Evolutionary conservation across 2,113 vertebrate species (phyloP).

Genomic region (Callipepla californica): DNA sequence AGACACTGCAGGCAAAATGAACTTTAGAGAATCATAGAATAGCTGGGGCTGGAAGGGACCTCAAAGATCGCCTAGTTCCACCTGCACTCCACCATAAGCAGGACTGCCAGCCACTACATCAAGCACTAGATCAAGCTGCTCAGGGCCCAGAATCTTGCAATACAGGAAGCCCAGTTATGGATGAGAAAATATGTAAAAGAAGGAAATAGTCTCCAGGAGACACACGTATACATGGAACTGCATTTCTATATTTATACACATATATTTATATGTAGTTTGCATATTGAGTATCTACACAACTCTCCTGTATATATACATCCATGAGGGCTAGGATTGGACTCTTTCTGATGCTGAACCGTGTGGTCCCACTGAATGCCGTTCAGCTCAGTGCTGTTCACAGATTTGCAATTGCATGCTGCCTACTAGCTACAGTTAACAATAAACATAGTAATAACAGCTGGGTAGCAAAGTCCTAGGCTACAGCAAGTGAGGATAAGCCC

Average conservation of each 20-base stretch:
- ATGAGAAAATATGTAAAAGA: background rate
- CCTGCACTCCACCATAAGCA: too few species aligned
- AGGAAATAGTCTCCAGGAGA: background rate
- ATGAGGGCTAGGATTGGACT: background rate
- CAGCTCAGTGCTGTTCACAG: background rate
- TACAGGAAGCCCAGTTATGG: background rate
- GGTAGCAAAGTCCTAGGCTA: too few species aligned
- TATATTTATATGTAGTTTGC: too few species aligned
- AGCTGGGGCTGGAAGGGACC: too few species aligned
- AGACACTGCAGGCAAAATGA: background rate
- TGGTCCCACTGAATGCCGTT: background rate
- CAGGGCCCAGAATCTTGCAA: background rate
- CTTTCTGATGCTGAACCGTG: background rate
- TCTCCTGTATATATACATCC: background rate
- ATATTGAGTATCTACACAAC: background rate
- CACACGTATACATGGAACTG: background rate
- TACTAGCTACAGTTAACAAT: background rate
- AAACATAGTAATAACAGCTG: too few species aligned
- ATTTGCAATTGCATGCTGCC: background rate
- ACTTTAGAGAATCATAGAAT: background rate
- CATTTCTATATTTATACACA: background rate
- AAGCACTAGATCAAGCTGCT: too few species aligned
- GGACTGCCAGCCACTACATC: too few species aligned
- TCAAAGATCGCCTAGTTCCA: too few species aligned
- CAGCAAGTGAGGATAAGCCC: too few species aligned